Evolutionary conservation across 2,797 vertebrate genomes (phyloP), one percentile per base, ranked within the genome.

Genomic region (Parotocinclus haroldoi): DNA sequence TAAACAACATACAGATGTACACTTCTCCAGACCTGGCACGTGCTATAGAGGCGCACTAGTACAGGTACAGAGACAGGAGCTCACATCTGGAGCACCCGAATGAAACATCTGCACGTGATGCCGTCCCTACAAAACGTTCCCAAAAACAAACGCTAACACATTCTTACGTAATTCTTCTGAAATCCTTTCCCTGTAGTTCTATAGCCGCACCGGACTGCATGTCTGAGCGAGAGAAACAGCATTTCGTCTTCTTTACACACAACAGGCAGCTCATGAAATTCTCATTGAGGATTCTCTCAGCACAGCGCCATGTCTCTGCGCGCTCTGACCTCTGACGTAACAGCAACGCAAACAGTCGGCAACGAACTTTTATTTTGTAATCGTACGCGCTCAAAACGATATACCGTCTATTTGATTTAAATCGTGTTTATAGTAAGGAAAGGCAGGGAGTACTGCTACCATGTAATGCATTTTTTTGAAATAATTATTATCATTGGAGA

Each of bases 171-270:
- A 61, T 18, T 83, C 19, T 78, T 63, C 58, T 81, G 80, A 64
- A 85, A 73, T 49, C 79, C 73, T 5, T 64, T 81, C 9, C 70
- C 72, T 5, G 69, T 76, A 38, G 53, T 66, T 71, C 84, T 83
- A 58, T 79, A 89, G 1, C 86, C 74, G 71, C 72, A 82, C 16
- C 78, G 59, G 11, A 84, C 10, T 0, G 77, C 53, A 7, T 83
- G 78, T 63, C 88, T 80, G 16, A 87, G 18, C 2, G 78, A 73
- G 4, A 79, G 76, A 1, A 87, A 76, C 0, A 90, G 66, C 89
- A 89, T 89, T 0, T 57, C n/a, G 8, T 7, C 0, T 11, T 16
- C 6, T 52, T 13, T 8, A 1, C 2, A n/a, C 3, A n/a, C 13
- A n/a, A 14, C 16, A 57, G n/a, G 4, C 13, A 37, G 1, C 18